A percentile compares a stretch with the other conserved stretches of the same genome.
Conservation (phyloP, 2,797 vertebrate genomes). For the Poecilia picta region DNA sequence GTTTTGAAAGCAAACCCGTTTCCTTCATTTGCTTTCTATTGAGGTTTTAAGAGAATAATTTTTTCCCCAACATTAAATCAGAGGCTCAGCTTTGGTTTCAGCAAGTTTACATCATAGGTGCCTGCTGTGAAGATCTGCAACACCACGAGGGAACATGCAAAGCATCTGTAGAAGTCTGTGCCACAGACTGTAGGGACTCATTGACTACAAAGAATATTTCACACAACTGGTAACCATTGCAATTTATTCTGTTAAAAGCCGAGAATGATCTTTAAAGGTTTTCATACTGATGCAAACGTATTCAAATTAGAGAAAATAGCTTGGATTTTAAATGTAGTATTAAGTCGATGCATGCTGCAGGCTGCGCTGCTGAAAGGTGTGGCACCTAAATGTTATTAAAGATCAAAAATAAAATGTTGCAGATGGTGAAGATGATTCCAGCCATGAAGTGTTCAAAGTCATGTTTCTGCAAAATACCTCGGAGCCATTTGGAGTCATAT, state of each 20-base stretch:
- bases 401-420: not conserved
- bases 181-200: not conserved
- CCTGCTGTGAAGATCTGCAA: not conserved
- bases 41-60: not conserved
- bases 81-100: not conserved
- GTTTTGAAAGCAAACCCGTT: not conserved
- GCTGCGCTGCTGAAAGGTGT: not conserved
- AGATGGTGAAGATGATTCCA: not conserved
- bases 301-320: not conserved
- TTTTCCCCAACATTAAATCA: not conserved
- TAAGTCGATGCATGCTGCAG: not conserved
- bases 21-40: not conserved
- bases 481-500: constrained; percentile 98
- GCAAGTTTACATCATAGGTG: constrained; percentile 7
- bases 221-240: not conserved
- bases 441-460: not conserved
- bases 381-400: not conserved
- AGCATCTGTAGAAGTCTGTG: not conserved
- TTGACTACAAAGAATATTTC: not conserved
- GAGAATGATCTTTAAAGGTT: not conserved
- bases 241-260: not conserved
- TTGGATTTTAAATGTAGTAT: not conserved
- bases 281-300: not conserved
- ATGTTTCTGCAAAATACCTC: constrained; percentile 70
- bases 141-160: not conserved